Percentiles rank a stretch among this genome's conserved stretches.
Evolutionary conservation across 2,113 vertebrate genomes (phyloP).

Genomic region (Brachypteracias leptosomus): DNA sequence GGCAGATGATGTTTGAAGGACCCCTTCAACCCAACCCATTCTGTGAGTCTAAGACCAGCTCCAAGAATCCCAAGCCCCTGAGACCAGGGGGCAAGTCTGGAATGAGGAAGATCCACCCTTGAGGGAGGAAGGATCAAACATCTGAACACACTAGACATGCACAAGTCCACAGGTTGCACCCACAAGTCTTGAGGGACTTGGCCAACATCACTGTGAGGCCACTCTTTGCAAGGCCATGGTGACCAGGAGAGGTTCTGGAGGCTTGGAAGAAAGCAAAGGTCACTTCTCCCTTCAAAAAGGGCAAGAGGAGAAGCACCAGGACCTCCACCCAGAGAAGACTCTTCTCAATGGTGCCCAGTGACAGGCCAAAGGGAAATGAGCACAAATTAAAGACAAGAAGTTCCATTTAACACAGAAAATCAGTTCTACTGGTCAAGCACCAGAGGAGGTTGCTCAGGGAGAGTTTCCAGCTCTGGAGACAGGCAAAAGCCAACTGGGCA

Average conservation of each 20-base stretch:
- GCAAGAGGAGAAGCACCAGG: neutral
- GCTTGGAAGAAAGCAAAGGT: neutral
- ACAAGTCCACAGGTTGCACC: neutral
- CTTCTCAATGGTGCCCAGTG: neutral
- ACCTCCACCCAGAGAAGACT: neutral
- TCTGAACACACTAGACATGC: neutral
- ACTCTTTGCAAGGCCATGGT: neutral
- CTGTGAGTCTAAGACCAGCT: neutral
- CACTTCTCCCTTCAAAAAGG: neutral
- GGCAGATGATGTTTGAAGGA: neutral
- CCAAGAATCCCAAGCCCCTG: neutral
- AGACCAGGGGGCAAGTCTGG: neutral
- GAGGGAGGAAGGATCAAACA: neutral
- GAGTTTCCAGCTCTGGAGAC: neutral
- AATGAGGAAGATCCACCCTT: neutral
- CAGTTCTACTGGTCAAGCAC: neutral
- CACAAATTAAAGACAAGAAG: neutral
- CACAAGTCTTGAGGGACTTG: neutral
- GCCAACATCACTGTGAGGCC: neutral
- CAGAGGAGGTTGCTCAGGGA: neutral
- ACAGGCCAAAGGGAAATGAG: neutral
- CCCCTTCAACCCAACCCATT: neutral
- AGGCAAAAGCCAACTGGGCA: neutral
- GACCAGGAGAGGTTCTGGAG: rapidly evolving
- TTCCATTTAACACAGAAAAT: neutral